These are phyloP conservation scores for Pimephales promelas DNA, from an alignment of 2,113 vertebrate genomes.

Conservation along the genomic window DNA sequence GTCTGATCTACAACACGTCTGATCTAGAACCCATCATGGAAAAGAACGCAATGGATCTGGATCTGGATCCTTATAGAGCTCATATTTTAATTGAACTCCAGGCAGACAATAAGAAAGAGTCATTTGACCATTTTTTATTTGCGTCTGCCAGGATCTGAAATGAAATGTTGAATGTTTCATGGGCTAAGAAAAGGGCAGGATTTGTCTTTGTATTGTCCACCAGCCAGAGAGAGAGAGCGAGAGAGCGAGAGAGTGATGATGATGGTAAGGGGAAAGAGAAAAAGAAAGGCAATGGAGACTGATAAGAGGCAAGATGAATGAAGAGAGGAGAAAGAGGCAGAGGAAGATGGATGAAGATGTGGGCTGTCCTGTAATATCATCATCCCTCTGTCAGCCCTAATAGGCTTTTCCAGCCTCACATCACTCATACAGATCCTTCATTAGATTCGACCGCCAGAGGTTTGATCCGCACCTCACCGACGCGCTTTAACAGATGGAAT, in stretches of 20 bases:
- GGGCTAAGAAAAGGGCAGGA: slow-evolving; percentile 95
- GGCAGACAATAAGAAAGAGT: slow-evolving; percentile 97
- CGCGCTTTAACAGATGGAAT: background rate
- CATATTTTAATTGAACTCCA: slow-evolving; percentile 82
- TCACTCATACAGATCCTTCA: slow-evolving; percentile 98
- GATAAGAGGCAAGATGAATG: slow-evolving; percentile 39
- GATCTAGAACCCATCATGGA: background rate
- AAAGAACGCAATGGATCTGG: slow-evolving; percentile 70
- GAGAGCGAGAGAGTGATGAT: slow-evolving; percentile 53
- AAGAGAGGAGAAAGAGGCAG: slow-evolving; percentile 51
- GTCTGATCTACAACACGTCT: too few species aligned
- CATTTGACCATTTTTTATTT: slow-evolving; percentile 98
- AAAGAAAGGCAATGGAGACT: slow-evolving; percentile 34
- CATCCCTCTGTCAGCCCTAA: slow-evolving; percentile 99
- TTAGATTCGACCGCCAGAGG: slow-evolving; percentile 81
- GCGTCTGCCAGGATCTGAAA: slow-evolving; percentile 96
- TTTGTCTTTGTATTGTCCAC: slow-evolving; percentile 97
- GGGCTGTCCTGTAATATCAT: slow-evolving; percentile 99
- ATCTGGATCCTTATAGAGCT: slow-evolving; percentile 75
- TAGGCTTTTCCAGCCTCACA: slow-evolving; percentile 99
- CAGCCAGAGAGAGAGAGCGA: slow-evolving; percentile 69
- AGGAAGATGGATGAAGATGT: slow-evolving; percentile 92
- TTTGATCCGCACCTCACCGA: background rate
- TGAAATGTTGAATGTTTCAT: slow-evolving; percentile 99
- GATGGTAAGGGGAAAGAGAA: slow-evolving; percentile 42